Evolutionary conservation across 1,140 invertebrate species (phyloP).

Genomic region (Dreissena rostriformis): DNA sequence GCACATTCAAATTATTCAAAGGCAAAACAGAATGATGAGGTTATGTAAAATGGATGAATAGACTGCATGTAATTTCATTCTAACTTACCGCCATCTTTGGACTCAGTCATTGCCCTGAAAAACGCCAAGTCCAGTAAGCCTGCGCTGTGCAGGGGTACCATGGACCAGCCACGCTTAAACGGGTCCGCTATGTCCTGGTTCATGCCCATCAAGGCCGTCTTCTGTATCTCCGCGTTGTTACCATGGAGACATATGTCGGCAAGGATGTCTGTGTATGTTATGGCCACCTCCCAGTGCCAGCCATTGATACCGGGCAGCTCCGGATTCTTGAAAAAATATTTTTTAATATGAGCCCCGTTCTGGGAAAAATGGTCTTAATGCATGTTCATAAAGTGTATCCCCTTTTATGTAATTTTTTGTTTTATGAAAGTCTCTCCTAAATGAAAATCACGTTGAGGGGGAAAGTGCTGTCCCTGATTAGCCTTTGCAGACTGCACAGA

Average conservation of each 20-base stretch:
- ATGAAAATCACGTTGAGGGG: too few relatives aligned
- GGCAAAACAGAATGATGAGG: too few relatives aligned
- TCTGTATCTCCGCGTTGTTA: slow-evolving; percentile 74
- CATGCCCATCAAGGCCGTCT: slow-evolving; percentile 75
- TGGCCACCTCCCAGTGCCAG: slow-evolving; percentile 80
- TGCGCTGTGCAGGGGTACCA: slow-evolving; percentile 71
- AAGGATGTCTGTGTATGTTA: slow-evolving; percentile 77
- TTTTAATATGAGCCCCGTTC: too few relatives aligned
- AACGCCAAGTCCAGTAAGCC: slow-evolving; percentile 77
- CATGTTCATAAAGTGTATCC: too few relatives aligned
- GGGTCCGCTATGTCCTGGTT: slow-evolving; percentile 66
- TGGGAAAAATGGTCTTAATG: too few relatives aligned
- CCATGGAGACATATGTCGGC: slow-evolving; percentile 77
- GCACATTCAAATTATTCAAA: too few relatives aligned
- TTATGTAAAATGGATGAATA: too few relatives aligned
- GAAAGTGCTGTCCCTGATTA: too few relatives aligned
- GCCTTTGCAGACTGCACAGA: too few relatives aligned
- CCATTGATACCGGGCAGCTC: slow-evolving; percentile 73
- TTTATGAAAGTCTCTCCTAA: too few relatives aligned
- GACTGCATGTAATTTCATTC: too few relatives aligned
- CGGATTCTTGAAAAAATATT: slow-evolving; percentile 13
- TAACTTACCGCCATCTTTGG: slow-evolving; percentile 69
- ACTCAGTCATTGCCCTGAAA: slow-evolving; percentile 71
- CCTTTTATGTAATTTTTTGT: too few relatives aligned
- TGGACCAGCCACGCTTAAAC: slow-evolving; percentile 51